These are phyloP conservation scores for Eremophila alpestris DNA, from an alignment of 2,797 vertebrate genomes.

Conservation along the genomic window DNA sequence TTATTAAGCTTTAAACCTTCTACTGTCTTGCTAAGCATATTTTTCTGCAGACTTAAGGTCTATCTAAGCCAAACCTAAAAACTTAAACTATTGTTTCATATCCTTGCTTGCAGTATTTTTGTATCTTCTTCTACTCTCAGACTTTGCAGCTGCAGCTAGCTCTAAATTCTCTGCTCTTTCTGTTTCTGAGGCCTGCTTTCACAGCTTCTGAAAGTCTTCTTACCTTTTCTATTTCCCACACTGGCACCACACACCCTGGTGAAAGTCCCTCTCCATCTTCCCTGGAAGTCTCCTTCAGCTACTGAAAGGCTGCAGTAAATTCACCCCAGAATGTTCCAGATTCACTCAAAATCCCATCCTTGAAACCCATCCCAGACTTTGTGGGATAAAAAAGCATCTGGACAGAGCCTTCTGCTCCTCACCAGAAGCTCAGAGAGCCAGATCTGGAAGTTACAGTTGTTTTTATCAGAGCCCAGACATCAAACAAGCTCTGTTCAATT, in stretches of 20 bases:
- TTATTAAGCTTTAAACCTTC: too few relatives aligned
- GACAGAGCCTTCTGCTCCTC: background rate
- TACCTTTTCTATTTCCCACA: too few relatives aligned
- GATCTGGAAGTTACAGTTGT: background rate
- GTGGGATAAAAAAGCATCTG: background rate
- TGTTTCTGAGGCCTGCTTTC: too few relatives aligned
- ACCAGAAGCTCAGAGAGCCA: background rate
- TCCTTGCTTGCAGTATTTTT: too few relatives aligned
- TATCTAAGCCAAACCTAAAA: too few relatives aligned
- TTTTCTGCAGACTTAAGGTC: too few relatives aligned
- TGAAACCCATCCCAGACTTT: background rate
- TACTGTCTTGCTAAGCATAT: too few relatives aligned
- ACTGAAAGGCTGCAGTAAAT: background rate
- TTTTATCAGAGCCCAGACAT: background rate
- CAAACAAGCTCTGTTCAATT: background rate
- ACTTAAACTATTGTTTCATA: too few relatives aligned
- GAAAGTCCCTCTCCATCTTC: background rate
- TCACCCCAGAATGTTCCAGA: background rate
- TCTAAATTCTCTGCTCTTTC: too few relatives aligned
- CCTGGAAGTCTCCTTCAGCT: background rate
- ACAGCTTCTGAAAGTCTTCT: too few relatives aligned
- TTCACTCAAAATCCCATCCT: background rate
- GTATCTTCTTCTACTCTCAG: too few relatives aligned
- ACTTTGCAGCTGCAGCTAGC: too few relatives aligned
- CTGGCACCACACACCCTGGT: background rate